Evolutionary conservation across 2,797 vertebrate species (phyloP).

Genomic region (Astyanax mexicanus): DNA sequence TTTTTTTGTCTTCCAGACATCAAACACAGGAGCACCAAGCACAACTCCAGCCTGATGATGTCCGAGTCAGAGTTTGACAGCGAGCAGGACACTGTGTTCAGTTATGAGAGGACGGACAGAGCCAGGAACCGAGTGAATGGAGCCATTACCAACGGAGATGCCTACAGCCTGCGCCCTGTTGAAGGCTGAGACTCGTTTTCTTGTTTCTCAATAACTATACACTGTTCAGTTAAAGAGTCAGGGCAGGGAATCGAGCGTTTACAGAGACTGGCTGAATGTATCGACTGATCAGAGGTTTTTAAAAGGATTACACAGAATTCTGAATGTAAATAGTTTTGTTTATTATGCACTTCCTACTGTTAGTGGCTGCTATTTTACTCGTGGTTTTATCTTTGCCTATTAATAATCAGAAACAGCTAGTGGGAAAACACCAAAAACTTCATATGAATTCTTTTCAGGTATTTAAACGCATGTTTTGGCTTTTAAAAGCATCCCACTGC

Average conservation of each 20-base stretch:
- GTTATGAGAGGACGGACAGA: constrained; percentile 78
- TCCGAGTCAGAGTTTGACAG: constrained; percentile 94
- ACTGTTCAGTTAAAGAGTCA: neutral
- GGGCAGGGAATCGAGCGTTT: neutral
- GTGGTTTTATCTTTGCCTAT: constrained; percentile 14
- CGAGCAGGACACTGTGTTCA: constrained; percentile 90
- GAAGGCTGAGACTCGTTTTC: constrained; percentile 68
- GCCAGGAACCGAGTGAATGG: constrained; percentile 73
- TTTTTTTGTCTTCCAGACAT: constrained; percentile 76
- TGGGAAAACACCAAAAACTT: neutral
- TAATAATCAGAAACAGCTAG: neutral
- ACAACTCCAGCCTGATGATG: constrained; percentile 94
- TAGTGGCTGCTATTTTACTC: constrained; percentile 22
- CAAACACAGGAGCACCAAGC: constrained; percentile 92
- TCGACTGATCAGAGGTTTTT: constrained; percentile 5
- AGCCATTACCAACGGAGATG: constrained; percentile 76
- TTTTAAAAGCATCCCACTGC: neutral
- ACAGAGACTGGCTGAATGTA: constrained; percentile 46
- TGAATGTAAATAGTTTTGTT: constrained; percentile 54
- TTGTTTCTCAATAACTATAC: too few species aligned
- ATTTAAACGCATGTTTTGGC: neutral
- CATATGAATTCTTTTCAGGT: neutral
- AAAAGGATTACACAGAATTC: too few species aligned
- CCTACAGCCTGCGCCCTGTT: constrained; percentile 78
- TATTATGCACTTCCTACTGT: constrained; percentile 29